Evolutionary conservation across 2,888 invertebrate genomes (phyloP), one percentile per base, ranked within the genome.

Genomic region (Cataglyphis altisquamis): DNA sequence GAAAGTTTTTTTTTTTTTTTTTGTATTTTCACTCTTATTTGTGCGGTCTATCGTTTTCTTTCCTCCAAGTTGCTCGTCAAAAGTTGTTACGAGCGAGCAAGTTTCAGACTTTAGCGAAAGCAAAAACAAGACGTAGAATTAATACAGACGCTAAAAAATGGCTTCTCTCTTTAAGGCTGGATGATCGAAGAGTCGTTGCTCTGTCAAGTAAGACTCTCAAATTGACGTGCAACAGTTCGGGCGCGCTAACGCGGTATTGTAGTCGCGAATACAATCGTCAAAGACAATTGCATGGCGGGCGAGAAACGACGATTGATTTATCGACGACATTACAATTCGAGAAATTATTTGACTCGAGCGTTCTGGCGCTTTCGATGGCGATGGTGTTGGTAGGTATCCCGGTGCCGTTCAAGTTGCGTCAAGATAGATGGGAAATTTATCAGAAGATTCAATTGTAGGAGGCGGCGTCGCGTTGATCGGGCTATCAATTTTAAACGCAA

Each of bases 401-500:
- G 73, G 8, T 32, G 70, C 21, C 63, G 55, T 25, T 39, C 29
- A 68, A 45, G 45, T 55, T 83, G 48, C 32, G 68, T 64, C 70
- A 74, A 39, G 72, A 85, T 74, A 80, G 68, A 84, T 80, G 74
- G 75, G 52, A 52, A 81, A 81, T 85, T 85, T 83, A 83, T 85
- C 84, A 74, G 75, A 64, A 78, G 81, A 84, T 84, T 84, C 85
- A 70, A 85, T 85, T 81, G 70, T 81, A 84, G 67, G 32, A 77
- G 57, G 66, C 75, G 55, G 64, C 64, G 80, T 67, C 66, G 57
- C 60, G 73, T 67, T 74, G 74, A 81, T 85, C 85, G 81, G 32
- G 70, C 84, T 84, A 85, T 84, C 81, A 85, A 84, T 84, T 84
- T 84, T 63, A 68, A 81, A 81, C 45, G 84, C 85, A 75, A 84